Base-by-base conservation (phyloP, 2,113 vertebrate species). In the Labrus mixtus region DNA sequence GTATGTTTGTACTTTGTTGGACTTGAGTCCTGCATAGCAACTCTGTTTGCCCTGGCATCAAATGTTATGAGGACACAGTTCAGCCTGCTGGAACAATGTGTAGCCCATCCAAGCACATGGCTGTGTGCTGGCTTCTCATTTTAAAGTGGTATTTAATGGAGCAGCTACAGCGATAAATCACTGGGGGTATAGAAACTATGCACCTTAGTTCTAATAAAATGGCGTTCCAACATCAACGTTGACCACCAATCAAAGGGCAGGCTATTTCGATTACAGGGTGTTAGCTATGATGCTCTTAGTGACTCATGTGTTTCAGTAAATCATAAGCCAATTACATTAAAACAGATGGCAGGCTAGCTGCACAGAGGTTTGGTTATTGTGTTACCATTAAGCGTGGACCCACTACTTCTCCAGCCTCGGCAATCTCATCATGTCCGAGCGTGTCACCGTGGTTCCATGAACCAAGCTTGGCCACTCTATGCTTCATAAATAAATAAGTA, bases 251-350 rank as follows among this genome's bases (percentile, higher is more conserved):
- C 48, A 15, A 41, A 63, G 65, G 8, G 10, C 60, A 68, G 25
- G 46, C 23, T 54, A 79, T 81, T 70, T 64, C 1, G 36, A 83
- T 78, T 55, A 79, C 20, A 55, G 29, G 17, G 60, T 0, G 7
- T 68, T 59, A 73, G 65, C 36, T 63, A 53, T 36, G 53, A 29
- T 2, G 53, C 61, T 58, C 25, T 82, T 73, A 61, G 57, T 68
- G 78, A 80, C 36, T 77, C 46, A 1, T 64, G 48, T 15, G 66
- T 85, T 82, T 82, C 59, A 70, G 60, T 91, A 86, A 92, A 90
- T 89, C 68, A 89, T 88, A 84, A 90, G 81, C 51, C 74, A 84
- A 82, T 91, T 81, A 86, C 43, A 39, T 76, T 77, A 57, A 68
- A 79, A 81, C 55, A 45, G 71, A 82, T 16, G 17, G 25, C 57